Percentiles rank a stretch among this genome's conserved stretches.
Conservation (phyloP, 1,140 invertebrate genomes). For the Condylostylus longicornis region DNA sequence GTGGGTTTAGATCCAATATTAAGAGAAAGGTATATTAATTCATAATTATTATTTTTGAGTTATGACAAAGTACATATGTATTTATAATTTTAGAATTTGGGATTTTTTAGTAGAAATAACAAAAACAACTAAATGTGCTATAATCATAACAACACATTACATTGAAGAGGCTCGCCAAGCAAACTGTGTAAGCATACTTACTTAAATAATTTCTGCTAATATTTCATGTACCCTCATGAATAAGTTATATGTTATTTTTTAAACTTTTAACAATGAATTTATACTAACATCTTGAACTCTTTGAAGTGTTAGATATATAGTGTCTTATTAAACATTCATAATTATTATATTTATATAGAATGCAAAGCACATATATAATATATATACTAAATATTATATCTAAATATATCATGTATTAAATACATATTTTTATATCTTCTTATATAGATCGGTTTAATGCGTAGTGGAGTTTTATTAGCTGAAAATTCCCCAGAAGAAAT, state of each 20-base stretch:
- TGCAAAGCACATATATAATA: background rate
- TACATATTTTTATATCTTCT: background rate
- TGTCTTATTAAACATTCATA: too few relatives aligned
- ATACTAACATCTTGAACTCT: too few relatives aligned
- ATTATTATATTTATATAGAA: background rate
- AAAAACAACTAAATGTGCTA: conserved; percentile 45
- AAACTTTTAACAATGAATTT: background rate
- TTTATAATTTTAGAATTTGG: conserved; percentile 66
- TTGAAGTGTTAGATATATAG: too few relatives aligned
- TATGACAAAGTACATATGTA: too few relatives aligned
- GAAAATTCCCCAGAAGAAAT: conserved; percentile 63
- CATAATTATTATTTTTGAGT: too few relatives aligned
- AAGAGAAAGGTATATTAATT: conserved; percentile 55
- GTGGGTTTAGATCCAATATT: conserved; percentile 83
- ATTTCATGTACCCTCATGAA: background rate
- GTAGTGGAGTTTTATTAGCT: conserved; percentile 68
- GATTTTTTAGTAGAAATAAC: conserved; percentile 64
- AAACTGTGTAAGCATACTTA: conserved; percentile 45
- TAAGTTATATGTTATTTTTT: background rate
- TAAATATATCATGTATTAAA: background rate
- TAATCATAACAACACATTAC: conserved; percentile 89
- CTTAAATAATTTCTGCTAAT: background rate
- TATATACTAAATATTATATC: background rate
- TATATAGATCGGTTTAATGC: conserved; percentile 71
- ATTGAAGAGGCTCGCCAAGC: conserved; percentile 82